Evolutionary conservation across 2,888 invertebrate genomes (phyloP), one percentile per base, ranked within the genome.

Genomic region (Andrena hattorfiana): DNA sequence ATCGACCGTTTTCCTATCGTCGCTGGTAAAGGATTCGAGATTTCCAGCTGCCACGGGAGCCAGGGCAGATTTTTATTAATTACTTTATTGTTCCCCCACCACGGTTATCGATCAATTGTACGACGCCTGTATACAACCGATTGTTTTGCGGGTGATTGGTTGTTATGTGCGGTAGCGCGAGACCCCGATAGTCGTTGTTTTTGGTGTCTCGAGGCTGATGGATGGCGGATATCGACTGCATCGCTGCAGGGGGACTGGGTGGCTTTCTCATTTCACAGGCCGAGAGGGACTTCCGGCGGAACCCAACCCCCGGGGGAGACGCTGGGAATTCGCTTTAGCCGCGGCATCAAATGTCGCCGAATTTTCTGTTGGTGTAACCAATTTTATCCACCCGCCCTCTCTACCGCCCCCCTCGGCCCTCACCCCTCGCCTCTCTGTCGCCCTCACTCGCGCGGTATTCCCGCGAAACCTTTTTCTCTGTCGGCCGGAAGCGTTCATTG

Each of bases 221-320:
- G 84, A 89, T 87, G 83, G 79, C 84, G 89, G 88, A 88, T 90
- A 90, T 89, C 84, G 85, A 85, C 86, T 85, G 84, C 80, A 89
- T 88, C 83, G 86, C 84, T 81, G 84, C 81, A 76, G 72, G 74
- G 70, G 56, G 73, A 79, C 66, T 82, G 83, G 86, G 81, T 84
- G 83, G 83, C 87, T 91, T 90, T 90, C 87, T 90, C 89, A 88
- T 91, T 90, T 88, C 84, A 81, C 87, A 85, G 89, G 82, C 88
- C 85, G 85, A 87, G 82, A 86, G 85, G 85, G 83, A 90, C 87
- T 89, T 89, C 89, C 87, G 87, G 71, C 84, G 85, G 85, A 85
- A 78, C 80, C 73, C 73, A 73, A 76, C 77, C 75, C 83, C 83
- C 85, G 73, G 59, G 60, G 77, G 85, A 75, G 71, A 77, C 62